Conservation (phyloP, 2,113 vertebrate genomes). For the Brachirus orientalis region DNA sequence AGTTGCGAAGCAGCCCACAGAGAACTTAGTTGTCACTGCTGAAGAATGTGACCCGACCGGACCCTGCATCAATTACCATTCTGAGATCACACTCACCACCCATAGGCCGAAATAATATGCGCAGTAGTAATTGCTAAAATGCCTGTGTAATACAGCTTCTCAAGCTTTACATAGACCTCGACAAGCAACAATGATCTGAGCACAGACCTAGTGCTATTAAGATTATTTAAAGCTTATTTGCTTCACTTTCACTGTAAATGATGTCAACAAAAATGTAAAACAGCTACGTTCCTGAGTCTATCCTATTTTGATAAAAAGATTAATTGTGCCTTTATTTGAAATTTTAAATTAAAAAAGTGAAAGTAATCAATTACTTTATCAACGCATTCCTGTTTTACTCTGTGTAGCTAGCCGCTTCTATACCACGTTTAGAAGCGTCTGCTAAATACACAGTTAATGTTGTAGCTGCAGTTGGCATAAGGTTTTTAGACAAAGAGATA, state of each 20-base stretch:
- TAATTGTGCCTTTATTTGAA: too few species aligned
- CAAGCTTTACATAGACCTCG: not conserved
- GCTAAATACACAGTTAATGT: not conserved
- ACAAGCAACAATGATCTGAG: not conserved
- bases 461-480: too few species aligned
- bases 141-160: not conserved
- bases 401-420: not conserved
- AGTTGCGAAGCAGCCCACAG: constrained; percentile 33
- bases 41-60: constrained; percentile 68
- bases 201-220: not conserved
- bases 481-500: not conserved
- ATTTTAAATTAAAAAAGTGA: too few species aligned
- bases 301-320: not conserved
- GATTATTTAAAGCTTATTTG: too few species aligned
- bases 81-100: constrained; percentile 1
- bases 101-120: not conserved
- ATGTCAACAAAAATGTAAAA: not conserved
- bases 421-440: not conserved
- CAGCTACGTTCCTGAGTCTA: not conserved
- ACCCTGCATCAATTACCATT: constrained; percentile 28
- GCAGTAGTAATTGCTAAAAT: constrained; percentile 8
- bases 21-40: constrained; percentile 45
- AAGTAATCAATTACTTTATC: too few species aligned
- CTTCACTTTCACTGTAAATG: not conserved
- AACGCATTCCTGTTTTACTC: too few species aligned